Base-by-base conservation (phyloP, 2,888 invertebrate genomes). In the Parnassius apollo region DNA sequence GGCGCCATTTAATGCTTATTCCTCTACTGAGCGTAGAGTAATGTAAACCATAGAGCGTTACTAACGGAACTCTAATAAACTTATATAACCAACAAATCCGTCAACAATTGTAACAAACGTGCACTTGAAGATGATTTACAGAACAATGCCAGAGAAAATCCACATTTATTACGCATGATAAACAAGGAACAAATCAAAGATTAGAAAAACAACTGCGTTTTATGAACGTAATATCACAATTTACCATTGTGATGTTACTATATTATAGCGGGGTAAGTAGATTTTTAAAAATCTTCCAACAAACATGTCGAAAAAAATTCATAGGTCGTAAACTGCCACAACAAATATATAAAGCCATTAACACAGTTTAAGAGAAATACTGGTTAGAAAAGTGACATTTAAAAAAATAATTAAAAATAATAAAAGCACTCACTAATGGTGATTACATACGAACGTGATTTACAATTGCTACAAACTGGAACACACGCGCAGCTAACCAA, bases 121-220 rank as follows among this genome's bases (percentile, higher is more conserved):
- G 13, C 4, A 52, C 45, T 59, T 45, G 51, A 35, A 59, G 13
- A 53, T 52, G 45, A 59, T 46, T 59, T 52, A 55, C 49, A 42
- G 52, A 51, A 52, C 58, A 54, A 62, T 54, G 53, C 53, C 57
- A 54, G 22, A 54, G 44, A 62, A 11, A 62, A 62, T 62, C 35
- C 25, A 42, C 46, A 61, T 61, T 61, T 45, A 52, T 35, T 45
- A 49, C 56, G 50, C 57, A 49, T 49, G 25, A 54, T 44, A 44
- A 49, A 62, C 58, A 62, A 42, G 57, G 49, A 62, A 62, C 62
- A 54, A 62, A 62, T 62, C 46, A 42, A 52, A 35, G 10, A 48
- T 57, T 51, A 57, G 46, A 52, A 46, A 46, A 57, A n/a, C 45
- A 51, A 9, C 13, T 35, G 35, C 3, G 35, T 35, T 35, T 35